These are phyloP conservation scores for Gerris buenoi DNA, from an alignment of 1,140 invertebrate genomes.

Conservation along the genomic window DNA sequence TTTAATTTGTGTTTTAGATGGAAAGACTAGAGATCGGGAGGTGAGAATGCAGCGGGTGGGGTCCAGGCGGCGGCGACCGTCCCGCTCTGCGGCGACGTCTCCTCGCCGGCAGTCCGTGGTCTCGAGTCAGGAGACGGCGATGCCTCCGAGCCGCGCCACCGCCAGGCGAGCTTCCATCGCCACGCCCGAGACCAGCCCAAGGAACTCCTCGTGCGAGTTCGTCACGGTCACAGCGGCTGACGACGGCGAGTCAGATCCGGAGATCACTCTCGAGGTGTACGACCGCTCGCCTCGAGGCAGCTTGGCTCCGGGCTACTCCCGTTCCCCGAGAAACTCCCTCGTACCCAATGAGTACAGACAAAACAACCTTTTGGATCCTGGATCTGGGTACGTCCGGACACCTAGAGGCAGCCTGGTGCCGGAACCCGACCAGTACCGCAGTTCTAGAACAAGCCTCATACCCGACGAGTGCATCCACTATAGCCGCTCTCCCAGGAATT, in stretches of 20 bases:
- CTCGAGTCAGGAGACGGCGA: constrained; percentile 15
- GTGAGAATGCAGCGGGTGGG: constrained; percentile 48
- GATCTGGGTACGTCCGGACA: constrained; percentile 11
- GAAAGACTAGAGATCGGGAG: constrained; percentile 10
- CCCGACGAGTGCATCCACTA: constrained; percentile 36
- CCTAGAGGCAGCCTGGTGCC: constrained; percentile 33
- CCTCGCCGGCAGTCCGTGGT: constrained; percentile 34
- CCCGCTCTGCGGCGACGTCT: constrained; percentile 44
- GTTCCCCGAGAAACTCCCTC: constrained; percentile 46
- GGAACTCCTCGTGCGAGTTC: constrained; percentile 10
- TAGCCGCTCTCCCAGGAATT: constrained; percentile 30
- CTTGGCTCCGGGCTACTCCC: constrained; percentile 29
- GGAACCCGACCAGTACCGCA: constrained; percentile 31
- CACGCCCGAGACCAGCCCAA: constrained; percentile 20
- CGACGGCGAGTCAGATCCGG: constrained; percentile 16
- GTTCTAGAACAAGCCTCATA: constrained; percentile 42
- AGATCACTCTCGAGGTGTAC: constrained; percentile 12
- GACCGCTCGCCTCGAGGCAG: constrained; percentile 25
- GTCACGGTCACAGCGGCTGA: constrained; percentile 20
- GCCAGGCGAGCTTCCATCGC: constrained; percentile 32
- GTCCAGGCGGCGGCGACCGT: constrained; percentile 45
- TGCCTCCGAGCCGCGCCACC: constrained; percentile 25
- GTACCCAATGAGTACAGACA: constrained; percentile 31
- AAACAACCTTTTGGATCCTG: not conserved
- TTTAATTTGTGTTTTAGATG: constrained; percentile 12